Conservation (phyloP, 2,888 invertebrate genomes). For the Diarsia mendica region DNA sequence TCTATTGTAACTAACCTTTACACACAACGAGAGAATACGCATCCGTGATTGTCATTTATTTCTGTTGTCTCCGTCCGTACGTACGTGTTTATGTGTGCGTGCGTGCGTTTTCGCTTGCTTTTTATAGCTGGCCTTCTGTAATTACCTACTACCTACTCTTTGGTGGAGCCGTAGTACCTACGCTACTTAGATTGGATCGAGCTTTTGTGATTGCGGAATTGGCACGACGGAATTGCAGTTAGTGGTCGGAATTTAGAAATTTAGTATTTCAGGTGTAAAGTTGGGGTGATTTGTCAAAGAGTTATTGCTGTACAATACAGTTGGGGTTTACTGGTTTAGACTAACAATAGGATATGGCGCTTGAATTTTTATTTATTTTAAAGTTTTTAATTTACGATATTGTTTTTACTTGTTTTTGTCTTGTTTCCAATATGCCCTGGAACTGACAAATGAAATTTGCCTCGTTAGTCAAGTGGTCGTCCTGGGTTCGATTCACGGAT, state of each 20-base stretch:
- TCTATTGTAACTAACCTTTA: not conserved
- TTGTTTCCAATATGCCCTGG: not conserved
- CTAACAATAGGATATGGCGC: not conserved
- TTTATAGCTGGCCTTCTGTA: slow-evolving; percentile 9
- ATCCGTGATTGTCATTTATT: not conserved
- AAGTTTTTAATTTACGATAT: not conserved
- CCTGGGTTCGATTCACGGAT: no score
- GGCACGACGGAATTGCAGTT: slow-evolving; percentile 56
- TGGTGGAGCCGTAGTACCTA: slow-evolving; percentile 21
- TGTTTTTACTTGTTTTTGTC: not conserved
- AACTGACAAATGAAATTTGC: not conserved
- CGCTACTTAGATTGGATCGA: slow-evolving; percentile 57
- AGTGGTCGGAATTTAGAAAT: slow-evolving; percentile 50
- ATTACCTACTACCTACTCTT: not conserved
- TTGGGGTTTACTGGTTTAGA: slow-evolving; percentile 13
- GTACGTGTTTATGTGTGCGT: not conserved
- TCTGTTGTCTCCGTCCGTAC: not conserved
- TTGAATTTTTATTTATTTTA: not conserved
- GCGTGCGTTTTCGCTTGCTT: not conserved
- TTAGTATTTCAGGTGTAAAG: slow-evolving; percentile 55
- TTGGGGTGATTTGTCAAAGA: slow-evolving; percentile 49
- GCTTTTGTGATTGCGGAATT: slow-evolving; percentile 60
- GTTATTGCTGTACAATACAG: slow-evolving; percentile 11
- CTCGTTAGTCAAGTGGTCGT: no score
- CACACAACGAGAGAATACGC: no score